Evolutionary conservation across 37 sponge, comb jelly and placozoan species (phyloP).

Genomic region (Mnemiopsis leidyi): DNA sequence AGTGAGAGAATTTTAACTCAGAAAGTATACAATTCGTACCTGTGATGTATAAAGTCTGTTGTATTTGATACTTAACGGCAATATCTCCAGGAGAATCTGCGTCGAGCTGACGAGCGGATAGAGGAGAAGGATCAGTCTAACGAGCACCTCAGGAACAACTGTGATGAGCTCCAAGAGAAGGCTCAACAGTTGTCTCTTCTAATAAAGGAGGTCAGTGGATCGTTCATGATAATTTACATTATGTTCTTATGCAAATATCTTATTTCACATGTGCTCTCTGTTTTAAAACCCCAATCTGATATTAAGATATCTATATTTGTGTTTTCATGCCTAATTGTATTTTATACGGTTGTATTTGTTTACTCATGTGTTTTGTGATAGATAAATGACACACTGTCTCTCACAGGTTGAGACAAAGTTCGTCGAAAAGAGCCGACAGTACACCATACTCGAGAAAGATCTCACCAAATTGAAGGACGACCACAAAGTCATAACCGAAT

Average conservation of each 20-base stretch:
- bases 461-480: constrained; percentile 42
- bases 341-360: too few relatives aligned
- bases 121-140: constrained; percentile 48
- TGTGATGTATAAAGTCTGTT: too few relatives aligned
- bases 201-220: constrained; percentile 13
- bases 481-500: constrained; percentile 19
- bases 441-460: constrained; percentile 31
- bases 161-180: constrained; percentile 52
- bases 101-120: not conserved
- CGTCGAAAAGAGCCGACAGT: constrained; percentile 45
- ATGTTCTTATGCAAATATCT: too few relatives aligned
- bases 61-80: too few relatives aligned
- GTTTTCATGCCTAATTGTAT: too few relatives aligned
- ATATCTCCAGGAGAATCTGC: not conserved
- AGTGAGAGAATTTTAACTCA: too few relatives aligned
- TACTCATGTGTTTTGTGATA: too few relatives aligned
- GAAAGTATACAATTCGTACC: too few relatives aligned
- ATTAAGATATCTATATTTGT: too few relatives aligned
- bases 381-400: not conserved
- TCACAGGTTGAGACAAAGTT: constrained; percentile 2
- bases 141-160: constrained; percentile 41
- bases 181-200: constrained; percentile 18
- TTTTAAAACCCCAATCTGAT: too few relatives aligned
- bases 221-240: too few relatives aligned
- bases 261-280: too few relatives aligned